Conservation (phyloP, 2,888 invertebrate genomes). For the Drosophila kambysellisi region DNA sequence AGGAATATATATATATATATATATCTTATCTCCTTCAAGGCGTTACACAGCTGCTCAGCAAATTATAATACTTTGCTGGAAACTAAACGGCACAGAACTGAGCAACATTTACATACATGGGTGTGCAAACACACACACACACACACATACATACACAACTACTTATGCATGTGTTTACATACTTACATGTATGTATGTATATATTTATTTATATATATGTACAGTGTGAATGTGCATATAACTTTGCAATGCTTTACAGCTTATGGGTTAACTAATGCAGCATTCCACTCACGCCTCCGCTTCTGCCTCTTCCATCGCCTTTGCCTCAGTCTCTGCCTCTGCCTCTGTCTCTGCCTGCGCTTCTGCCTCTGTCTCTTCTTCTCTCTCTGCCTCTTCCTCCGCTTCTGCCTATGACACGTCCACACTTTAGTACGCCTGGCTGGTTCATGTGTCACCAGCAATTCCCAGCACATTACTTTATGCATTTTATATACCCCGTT, state of each 20-base stretch:
- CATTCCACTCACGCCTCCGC: background rate
- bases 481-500: constrained; percentile 37
- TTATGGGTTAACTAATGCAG: background rate
- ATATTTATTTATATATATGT: background rate
- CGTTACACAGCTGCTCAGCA: background rate
- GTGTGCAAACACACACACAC: constrained; percentile 11
- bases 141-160: background rate
- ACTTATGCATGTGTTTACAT: background rate
- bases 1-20: background rate
- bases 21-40: background rate
- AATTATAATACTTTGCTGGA: background rate
- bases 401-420: constrained; percentile 13
- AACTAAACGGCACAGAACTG: constrained; percentile 41
- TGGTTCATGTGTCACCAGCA: constrained; percentile 55
- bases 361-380: no score
- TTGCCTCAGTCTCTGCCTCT: background rate
- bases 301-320: constrained; percentile 15
- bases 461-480: constrained; percentile 54
- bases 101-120: constrained; percentile 54
- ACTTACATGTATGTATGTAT: background rate
- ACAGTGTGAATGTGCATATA: background rate
- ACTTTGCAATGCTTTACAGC: constrained; percentile 1
- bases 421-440: constrained; percentile 12
- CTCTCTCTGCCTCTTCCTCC: background rate
- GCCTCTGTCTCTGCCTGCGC: background rate